Base-by-base conservation (phyloP, 2,797 vertebrate genomes). In the Decapterus maruadsi region DNA sequence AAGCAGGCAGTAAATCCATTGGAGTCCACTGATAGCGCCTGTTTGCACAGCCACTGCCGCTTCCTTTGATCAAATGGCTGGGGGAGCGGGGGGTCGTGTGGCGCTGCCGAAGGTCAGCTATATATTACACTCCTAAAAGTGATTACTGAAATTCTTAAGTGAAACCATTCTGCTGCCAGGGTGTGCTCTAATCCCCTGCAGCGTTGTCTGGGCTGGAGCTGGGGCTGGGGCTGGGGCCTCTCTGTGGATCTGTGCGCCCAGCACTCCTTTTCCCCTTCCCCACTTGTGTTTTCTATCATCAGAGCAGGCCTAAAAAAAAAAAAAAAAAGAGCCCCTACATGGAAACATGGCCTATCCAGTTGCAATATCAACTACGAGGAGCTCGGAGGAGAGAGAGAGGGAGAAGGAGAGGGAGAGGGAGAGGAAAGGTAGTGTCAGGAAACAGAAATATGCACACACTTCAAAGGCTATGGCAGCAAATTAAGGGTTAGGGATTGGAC, bases 111-210 rank as follows among this genome's bases (percentile, higher is more conserved):
- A 95, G 95, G 95, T 96, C 95, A 95, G 95, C 95, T 95, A 96
- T 96, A 95, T 96, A 96, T 96, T 95, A 95, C 94, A 93, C 95
- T 96, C 95, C 95, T 96, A 96, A 96, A 96, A 96, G 95, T 95
- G 94, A 95, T 96, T 96, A 95, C 94, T 95, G 94, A 95, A 95
- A 96, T 95, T 96, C 94, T 95, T 95, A 95, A 96, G 95, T 96
- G 93, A 96, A 96, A 95, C 94, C 95, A 95, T 95, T 95, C 95
- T 93, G 93, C 94, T 95, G 94, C 94, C 94, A 94, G 95, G 94
- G 95, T 95, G 94, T 95, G 94, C 94, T 95, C 93, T 95, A 95
- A 95, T 94, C 94, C 95, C 95, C 95, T 90, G 94, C 92, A 93
- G 94, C 90, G 93, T 93, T 93, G 94, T 95, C 94, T 95, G 93